A percentile compares a stretch with the other conserved stretches of the same genome.
Conservation (phyloP, 2,888 invertebrate species). For the Gandaritis pyraliata region DNA sequence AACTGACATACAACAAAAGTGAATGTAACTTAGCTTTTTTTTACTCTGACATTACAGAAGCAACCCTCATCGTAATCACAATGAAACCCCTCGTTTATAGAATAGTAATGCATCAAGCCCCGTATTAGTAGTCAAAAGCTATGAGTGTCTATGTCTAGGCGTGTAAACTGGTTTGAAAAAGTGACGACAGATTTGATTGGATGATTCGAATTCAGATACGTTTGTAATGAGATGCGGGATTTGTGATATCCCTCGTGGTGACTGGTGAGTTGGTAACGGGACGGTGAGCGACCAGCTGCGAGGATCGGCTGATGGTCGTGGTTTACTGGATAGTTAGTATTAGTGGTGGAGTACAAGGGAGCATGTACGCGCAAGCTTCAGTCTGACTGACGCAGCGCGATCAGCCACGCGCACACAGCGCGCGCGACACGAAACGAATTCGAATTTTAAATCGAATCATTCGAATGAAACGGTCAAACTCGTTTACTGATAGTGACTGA, state of each 20-base stretch:
- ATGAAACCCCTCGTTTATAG: conserved; percentile 41
- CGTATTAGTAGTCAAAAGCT: conserved; percentile 40
- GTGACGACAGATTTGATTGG: conserved; percentile 55
- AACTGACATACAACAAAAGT: not conserved
- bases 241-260: conserved; percentile 48
- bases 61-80: conserved; percentile 37
- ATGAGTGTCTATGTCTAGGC: conserved; percentile 51
- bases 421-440: conserved; percentile 57
- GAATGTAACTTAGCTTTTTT: not conserved
- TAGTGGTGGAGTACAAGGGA: conserved; percentile 28
- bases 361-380: conserved; percentile 43
- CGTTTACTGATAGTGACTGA: conserved; percentile 56
- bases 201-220: conserved; percentile 46
- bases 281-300: conserved; percentile 59
- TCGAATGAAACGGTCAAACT: conserved; percentile 63
- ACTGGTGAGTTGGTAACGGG: conserved; percentile 62
- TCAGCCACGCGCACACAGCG: conserved; percentile 70
- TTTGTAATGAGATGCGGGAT: conserved; percentile 58
- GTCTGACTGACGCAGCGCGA: conserved; percentile 73
- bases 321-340: conserved; percentile 37
- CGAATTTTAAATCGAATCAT: conserved; percentile 53
- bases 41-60: conserved; percentile 24
- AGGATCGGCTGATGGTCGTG: conserved; percentile 50
- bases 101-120: conserved; percentile 43
- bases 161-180: conserved; percentile 56